Percentiles rank a stretch among this genome's conserved stretches.
phyloP scores from a whole-genome alignment of 1,140 invertebrate genomes.

The Drosophila ficusphila region DNA sequence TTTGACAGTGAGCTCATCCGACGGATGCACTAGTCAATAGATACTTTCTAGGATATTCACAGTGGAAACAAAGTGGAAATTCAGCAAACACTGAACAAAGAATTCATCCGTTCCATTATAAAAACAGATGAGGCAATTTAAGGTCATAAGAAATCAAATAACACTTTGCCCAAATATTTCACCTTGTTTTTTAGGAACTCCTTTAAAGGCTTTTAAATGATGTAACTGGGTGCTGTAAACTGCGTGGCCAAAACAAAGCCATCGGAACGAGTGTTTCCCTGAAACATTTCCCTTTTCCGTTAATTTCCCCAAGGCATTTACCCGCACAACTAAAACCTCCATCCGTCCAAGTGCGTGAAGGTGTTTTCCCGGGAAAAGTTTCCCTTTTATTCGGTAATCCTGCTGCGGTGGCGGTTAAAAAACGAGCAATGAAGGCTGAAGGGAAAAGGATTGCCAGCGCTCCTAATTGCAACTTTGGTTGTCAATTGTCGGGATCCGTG shows the following conservation, averaged over 20 bases:
- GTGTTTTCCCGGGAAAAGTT: conserved; percentile 34
- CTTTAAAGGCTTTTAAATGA: conserved; percentile 11
- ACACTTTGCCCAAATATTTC: not conserved
- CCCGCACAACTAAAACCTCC: conserved; percentile 67
- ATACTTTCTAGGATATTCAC: not conserved
- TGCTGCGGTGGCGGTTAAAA: not conserved
- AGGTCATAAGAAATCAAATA: not conserved
- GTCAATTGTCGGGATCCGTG: conserved; percentile 22
- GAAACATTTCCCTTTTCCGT: conserved; percentile 62
- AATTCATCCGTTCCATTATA: no score
- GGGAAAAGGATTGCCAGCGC: conserved; percentile 6
- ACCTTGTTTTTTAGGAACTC: not conserved
- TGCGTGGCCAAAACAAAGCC: conserved; percentile 38
- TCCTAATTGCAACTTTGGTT: conserved; percentile 48
- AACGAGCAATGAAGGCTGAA: not conserved
- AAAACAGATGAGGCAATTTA: no score
- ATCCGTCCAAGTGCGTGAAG: conserved; percentile 40
- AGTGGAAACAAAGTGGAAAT: no score
- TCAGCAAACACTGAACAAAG: no score
- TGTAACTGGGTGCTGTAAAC: conserved; percentile 35
- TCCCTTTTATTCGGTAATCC: conserved; percentile 22
- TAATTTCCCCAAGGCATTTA: conserved; percentile 73
- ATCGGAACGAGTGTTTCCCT: conserved; percentile 45
- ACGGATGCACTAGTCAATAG: not conserved
- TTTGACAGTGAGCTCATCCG: conserved; percentile 5